phyloP scores from a whole-genome alignment of 1,140 invertebrate genomes.

The Chironomus striatipennis region DNA sequence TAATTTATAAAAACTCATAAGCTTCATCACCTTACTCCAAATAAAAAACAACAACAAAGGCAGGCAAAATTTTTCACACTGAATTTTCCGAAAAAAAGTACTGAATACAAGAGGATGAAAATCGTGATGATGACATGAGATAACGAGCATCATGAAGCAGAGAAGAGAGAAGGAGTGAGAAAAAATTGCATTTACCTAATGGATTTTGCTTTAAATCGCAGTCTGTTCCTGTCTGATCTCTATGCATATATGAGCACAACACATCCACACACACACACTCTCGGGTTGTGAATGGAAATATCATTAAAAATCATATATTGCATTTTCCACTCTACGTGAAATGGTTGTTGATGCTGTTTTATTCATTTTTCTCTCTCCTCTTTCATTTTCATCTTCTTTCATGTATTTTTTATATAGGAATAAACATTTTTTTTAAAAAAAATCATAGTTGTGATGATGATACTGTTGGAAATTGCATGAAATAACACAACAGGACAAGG shows the following conservation, averaged over 20 bases:
- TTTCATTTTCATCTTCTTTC: no score
- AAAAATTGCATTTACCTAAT: constrained; percentile 23
- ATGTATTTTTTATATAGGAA: no score
- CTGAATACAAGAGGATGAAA: not conserved
- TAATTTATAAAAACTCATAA: no score
- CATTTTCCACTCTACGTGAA: constrained; percentile 7
- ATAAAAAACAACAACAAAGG: no score
- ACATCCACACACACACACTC: not conserved
- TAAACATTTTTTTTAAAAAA: no score
- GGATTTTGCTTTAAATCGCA: constrained; percentile 2
- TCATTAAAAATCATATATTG: constrained; percentile 23
- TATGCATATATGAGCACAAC: not conserved
- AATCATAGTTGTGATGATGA: not conserved
- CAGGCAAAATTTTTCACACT: no score
- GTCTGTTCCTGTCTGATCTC: not conserved
- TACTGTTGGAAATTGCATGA: not conserved
- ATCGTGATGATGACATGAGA: constrained; percentile 17
- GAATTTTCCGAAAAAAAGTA: not conserved
- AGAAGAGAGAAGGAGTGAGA: not conserved
- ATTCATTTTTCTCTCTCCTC: not conserved
- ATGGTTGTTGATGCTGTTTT: constrained; percentile 12
- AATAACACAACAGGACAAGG: not conserved
- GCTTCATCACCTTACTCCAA: no score
- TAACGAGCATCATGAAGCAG: not conserved
- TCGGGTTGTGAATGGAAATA: not conserved